These are phyloP conservation scores for Petrolisthes cinctipes DNA, from an alignment of 2,888 invertebrate genomes.

Conservation along the genomic window DNA sequence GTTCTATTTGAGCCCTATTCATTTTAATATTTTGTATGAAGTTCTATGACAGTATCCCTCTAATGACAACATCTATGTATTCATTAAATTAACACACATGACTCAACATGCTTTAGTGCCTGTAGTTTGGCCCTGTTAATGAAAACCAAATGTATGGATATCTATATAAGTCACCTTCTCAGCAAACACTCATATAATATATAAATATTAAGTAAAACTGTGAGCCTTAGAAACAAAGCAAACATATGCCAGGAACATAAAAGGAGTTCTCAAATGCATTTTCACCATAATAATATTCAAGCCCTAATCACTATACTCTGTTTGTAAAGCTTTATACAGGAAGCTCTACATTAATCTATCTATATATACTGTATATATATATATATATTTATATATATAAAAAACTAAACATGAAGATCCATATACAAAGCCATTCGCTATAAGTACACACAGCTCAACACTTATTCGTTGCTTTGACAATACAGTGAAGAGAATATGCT, in stretches of 20 bases:
- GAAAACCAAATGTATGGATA: not conserved
- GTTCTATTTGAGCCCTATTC: slow-evolving; percentile 3
- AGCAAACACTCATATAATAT: slow-evolving; percentile 8
- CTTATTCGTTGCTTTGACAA: slow-evolving; percentile 18
- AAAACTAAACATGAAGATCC: slow-evolving; percentile 16
- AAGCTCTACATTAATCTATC: slow-evolving; percentile 18
- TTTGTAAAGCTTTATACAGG: slow-evolving; percentile 17
- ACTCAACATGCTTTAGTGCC: not conserved
- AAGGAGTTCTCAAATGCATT: not conserved
- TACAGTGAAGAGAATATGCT: not conserved
- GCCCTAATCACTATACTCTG: slow-evolving; percentile 8
- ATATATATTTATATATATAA: not conserved
- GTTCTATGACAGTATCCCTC: not conserved
- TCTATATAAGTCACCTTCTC: not conserved
- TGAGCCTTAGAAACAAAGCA: not conserved
- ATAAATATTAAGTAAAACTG: slow-evolving; percentile 6
- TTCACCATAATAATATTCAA: not conserved
- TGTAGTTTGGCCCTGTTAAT: not conserved
- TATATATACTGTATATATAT: slow-evolving; percentile 11
- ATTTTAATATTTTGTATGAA: not conserved
- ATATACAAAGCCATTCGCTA: slow-evolving; percentile 16
- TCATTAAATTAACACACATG: slow-evolving; percentile 5
- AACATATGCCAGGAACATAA: slow-evolving; percentile 2
- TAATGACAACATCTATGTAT: slow-evolving; percentile 12
- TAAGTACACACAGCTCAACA: slow-evolving; percentile 18